Evolutionary conservation across 2,113 vertebrate species (phyloP).

Genomic region (Rhabdomys dilectus): DNA sequence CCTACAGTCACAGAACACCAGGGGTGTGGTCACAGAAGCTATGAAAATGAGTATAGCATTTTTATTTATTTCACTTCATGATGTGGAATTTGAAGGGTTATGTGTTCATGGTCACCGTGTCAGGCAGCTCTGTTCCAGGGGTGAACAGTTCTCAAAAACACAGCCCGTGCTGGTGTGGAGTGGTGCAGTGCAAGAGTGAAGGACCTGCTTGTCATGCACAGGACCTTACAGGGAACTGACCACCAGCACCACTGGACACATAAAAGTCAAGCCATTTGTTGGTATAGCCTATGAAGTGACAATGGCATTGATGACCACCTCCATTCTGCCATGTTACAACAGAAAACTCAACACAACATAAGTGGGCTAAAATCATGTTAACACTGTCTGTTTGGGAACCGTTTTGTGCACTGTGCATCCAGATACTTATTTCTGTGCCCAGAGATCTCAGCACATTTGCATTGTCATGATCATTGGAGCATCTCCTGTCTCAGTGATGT

Average conservation of each 20-base stretch:
- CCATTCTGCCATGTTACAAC: background rate
- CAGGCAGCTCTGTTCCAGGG: background rate
- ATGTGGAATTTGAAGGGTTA: background rate
- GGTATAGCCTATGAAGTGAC: background rate
- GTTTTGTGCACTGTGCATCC: too few species aligned
- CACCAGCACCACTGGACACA: background rate
- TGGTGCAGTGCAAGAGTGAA: background rate
- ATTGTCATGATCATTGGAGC: too few species aligned
- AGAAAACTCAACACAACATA: background rate
- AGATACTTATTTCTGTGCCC: too few species aligned
- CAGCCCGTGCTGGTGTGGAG: background rate
- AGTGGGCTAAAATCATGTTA: background rate
- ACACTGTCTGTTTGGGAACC: background rate
- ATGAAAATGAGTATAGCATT: background rate
- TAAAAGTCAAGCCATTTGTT: background rate
- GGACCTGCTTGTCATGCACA: too few species aligned
- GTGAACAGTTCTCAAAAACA: background rate
- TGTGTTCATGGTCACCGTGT: background rate
- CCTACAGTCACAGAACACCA: background rate
- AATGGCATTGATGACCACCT: background rate
- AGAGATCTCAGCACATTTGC: too few species aligned
- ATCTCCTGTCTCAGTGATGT: too few species aligned
- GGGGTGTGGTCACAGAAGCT: too few species aligned
- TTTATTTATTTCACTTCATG: background rate
- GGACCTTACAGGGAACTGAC: background rate